phyloP scores from a whole-genome alignment of 2,888 invertebrate genomes.

The Phortica magna region DNA sequence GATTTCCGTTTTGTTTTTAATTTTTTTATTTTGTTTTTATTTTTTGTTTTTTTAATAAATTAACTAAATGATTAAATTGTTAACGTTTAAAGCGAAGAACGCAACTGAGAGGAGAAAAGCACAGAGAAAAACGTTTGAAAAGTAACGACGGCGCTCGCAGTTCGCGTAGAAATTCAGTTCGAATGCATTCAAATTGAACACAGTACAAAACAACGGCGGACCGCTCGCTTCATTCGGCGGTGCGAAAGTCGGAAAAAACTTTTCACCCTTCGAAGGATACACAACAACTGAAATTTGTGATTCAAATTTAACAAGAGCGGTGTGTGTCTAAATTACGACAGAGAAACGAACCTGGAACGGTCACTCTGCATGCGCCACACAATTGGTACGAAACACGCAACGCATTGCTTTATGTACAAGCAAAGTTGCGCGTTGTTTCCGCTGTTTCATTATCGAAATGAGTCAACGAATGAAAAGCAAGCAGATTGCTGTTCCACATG shows the following conservation, averaged over 20 bases:
- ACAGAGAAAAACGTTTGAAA: background rate
- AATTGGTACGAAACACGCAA: too few species aligned
- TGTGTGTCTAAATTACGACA: slow-evolving; percentile 68
- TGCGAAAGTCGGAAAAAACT: slow-evolving; percentile 72
- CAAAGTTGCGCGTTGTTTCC: too few species aligned
- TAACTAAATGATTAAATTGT: background rate
- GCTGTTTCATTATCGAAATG: too few species aligned
- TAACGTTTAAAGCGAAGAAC: background rate
- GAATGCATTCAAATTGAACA: slow-evolving; percentile 1
- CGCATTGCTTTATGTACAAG: too few species aligned
- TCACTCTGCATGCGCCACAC: too few species aligned
- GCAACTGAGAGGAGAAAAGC: background rate
- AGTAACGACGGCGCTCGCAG: background rate
- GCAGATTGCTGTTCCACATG: too few species aligned
- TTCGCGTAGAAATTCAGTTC: background rate
- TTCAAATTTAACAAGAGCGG: background rate
- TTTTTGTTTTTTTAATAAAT: slow-evolving; percentile 13
- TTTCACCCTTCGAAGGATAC: slow-evolving; percentile 79
- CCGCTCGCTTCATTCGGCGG: slow-evolving; percentile 49
- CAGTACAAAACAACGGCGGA: slow-evolving; percentile 20
- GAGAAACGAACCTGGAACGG: slow-evolving; percentile 26
- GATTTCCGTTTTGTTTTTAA: background rate
- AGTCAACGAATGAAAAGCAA: too few species aligned
- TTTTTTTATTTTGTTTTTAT: background rate
- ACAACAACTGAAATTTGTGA: slow-evolving; percentile 75